Percentiles rank a stretch among this genome's conserved stretches.
phyloP scores from a whole-genome alignment of 2,113 vertebrate species.

The Monopterus albus region DNA sequence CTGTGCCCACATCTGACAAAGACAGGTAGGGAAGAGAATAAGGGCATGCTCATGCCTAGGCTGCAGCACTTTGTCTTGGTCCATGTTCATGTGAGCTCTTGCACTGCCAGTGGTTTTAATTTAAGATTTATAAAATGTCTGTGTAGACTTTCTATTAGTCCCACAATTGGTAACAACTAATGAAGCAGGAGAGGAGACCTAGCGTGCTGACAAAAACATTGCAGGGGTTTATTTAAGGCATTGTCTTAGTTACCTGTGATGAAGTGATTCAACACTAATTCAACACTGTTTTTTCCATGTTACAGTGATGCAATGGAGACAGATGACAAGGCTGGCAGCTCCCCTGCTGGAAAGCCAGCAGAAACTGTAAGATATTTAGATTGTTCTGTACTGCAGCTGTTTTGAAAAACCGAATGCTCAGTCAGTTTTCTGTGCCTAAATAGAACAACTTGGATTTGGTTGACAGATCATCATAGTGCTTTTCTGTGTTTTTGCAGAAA shows the following conservation, averaged over 20 bases:
- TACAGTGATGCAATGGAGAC: conserved; percentile 97
- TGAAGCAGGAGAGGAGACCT: too few species aligned
- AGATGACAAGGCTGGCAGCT: conserved; percentile 90
- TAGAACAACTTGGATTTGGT: background rate
- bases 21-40: conserved; percentile 83
- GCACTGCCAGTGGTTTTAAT: background rate
- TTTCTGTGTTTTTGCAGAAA: conserved; percentile 81
- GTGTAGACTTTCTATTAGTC: too few species aligned
- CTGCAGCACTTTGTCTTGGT: background rate
- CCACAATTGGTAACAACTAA: too few species aligned
- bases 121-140: background rate
- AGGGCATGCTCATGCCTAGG: background rate
- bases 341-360: conserved; percentile 84
- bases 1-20: conserved; percentile 89
- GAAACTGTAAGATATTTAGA: conserved; percentile 83
- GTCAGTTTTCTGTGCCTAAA: background rate
- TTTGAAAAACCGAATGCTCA: background rate
- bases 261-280: background rate
- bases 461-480: background rate
- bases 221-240: background rate
- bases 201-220: background rate
- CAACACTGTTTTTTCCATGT: conserved; percentile 28
- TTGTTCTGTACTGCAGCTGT: background rate
- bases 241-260: background rate
- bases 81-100: background rate